Conservation (phyloP, 2,113 vertebrate genomes). For the Rhynchopsitta pachyrhyncha region DNA sequence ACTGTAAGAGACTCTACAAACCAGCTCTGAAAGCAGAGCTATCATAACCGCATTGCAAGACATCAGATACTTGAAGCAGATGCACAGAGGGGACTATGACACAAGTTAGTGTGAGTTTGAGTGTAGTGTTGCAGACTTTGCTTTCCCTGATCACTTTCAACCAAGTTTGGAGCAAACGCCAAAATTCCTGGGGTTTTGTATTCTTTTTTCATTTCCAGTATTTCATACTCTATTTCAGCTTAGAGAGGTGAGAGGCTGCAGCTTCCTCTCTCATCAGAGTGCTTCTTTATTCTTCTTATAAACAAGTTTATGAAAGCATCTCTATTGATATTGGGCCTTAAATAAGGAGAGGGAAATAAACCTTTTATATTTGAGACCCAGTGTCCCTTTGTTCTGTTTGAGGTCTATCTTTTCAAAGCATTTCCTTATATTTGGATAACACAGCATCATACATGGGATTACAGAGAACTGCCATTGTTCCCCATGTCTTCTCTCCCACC, state of each 20-base stretch:
- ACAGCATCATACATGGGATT: not conserved
- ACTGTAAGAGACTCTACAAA: not conserved
- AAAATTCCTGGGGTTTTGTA: not conserved
- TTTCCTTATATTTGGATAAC: not conserved
- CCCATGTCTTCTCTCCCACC: not conserved
- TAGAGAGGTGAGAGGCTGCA: not conserved
- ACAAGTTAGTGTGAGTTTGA: not conserved
- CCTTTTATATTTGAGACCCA: not conserved
- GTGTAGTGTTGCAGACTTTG: not conserved
- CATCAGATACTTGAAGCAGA: not conserved
- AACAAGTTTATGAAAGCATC: not conserved
- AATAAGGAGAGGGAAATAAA: not conserved
- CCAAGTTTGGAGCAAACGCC: not conserved
- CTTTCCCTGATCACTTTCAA: not conserved
- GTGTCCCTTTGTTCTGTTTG: not conserved
- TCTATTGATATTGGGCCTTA: not conserved
- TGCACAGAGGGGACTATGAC: not conserved
- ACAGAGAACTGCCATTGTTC: not conserved
- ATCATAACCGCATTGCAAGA: not conserved
- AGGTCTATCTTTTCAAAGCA: conserved; percentile 4
- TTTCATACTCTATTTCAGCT: not conserved
- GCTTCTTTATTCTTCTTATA: not conserved
- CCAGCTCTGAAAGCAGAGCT: not conserved
- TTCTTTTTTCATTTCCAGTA: not conserved
- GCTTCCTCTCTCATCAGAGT: not conserved